Evolutionary conservation across 2,888 invertebrate genomes (phyloP).

Genomic region (Agonopterix arenella): DNA sequence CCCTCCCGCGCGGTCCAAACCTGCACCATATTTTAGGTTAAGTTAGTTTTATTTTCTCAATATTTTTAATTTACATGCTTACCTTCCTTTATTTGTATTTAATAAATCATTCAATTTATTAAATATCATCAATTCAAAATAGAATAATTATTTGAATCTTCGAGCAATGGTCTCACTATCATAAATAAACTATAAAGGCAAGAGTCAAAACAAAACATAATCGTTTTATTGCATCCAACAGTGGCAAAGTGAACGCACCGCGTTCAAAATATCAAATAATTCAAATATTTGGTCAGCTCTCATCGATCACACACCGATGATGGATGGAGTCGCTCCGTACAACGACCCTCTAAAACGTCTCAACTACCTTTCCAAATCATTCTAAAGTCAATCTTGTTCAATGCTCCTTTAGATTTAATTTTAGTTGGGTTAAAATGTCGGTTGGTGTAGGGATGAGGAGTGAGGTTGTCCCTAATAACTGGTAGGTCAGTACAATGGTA

Average conservation of each 20-base stretch:
- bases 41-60: no score
- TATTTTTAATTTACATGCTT: no score
- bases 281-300: slow-evolving; percentile 70
- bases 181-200: no score
- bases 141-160: no score
- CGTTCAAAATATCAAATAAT: slow-evolving; percentile 55
- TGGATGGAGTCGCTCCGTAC: slow-evolving; percentile 52
- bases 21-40: no score
- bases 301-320: slow-evolving; percentile 72
- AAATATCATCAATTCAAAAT: no score
- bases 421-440: neutral
- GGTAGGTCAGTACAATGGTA: slow-evolving; percentile 57
- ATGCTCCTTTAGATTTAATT: neutral
- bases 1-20: no score
- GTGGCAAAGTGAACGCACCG: slow-evolving; percentile 31
- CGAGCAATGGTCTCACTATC: no score
- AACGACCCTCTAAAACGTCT: slow-evolving; percentile 15
- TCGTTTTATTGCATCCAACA: slow-evolving; percentile 12
- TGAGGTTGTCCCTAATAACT: slow-evolving; percentile 44
- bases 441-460: slow-evolving; percentile 3
- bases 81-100: no score
- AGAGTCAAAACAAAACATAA: neutral
- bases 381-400: neutral
- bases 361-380: slow-evolving; percentile 10
- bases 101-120: no score